phyloP scores from a whole-genome alignment of 1,140 invertebrate species.

The Zaprionus gabonicus region DNA sequence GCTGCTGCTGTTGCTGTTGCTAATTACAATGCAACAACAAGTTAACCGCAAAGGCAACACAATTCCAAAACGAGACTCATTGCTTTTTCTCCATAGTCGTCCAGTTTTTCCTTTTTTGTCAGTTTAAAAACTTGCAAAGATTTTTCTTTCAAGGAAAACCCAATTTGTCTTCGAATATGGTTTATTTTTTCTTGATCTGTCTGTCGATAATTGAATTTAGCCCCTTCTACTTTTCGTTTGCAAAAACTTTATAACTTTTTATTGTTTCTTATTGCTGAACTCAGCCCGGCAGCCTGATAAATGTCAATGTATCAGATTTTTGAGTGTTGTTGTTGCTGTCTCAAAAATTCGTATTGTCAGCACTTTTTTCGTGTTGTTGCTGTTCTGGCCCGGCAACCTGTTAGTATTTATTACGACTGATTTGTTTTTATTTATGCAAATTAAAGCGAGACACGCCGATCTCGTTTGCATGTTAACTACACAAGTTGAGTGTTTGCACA shows the following conservation, averaged over 20 bases:
- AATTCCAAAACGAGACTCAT: conserved; percentile 41
- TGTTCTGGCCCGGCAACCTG: conserved; percentile 24
- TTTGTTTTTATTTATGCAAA: conserved; percentile 46
- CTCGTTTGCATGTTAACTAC: conserved; percentile 45
- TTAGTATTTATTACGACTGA: conserved; percentile 30
- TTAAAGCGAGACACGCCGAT: conserved; percentile 22
- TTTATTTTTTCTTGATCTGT: conserved; percentile 9
- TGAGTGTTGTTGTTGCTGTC: not conserved
- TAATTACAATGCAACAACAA: conserved; percentile 51
- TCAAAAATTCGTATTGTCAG: conserved; percentile 13
- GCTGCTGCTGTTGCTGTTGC: conserved; percentile 28
- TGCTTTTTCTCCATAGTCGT: conserved; percentile 51
- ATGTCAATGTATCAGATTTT: conserved; percentile 39
- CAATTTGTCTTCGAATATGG: conserved; percentile 40
- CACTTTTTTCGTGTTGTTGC: conserved; percentile 7
- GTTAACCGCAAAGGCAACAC: conserved; percentile 42
- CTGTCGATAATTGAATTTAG: conserved; percentile 29
- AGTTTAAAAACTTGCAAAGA: conserved; percentile 16
- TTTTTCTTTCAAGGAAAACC: conserved; percentile 44
- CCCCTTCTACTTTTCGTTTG: conserved; percentile 10
- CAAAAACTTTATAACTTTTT: conserved; percentile 3
- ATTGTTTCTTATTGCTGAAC: not conserved
- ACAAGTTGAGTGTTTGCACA: conserved; percentile 50
- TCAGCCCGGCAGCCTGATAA: too few species aligned
- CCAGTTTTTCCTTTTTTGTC: conserved; percentile 37